Evolutionary conservation across 37 sponge, comb jelly and placozoan species (phyloP).

Genomic region (Spongilla lacustris): DNA sequence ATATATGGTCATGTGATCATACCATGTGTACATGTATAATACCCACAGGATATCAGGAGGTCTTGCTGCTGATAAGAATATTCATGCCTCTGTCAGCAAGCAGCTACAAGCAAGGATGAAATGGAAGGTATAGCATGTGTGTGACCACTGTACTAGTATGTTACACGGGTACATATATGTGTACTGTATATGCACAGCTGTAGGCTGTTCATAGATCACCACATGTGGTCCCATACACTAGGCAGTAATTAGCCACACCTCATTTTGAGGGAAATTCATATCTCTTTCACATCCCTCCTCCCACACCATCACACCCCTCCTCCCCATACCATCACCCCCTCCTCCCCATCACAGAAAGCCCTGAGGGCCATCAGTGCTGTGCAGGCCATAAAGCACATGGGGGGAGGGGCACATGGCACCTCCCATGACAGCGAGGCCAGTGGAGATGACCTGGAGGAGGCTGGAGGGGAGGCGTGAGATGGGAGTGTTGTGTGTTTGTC

Average conservation of each 20-base stretch:
- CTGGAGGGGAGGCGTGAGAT: background rate
- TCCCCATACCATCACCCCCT: background rate
- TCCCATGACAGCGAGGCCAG: background rate
- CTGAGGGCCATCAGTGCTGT: background rate
- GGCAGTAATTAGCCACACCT: no score
- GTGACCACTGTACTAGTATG: background rate
- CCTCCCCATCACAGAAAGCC: background rate
- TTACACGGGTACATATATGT: background rate
- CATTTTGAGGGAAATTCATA: no score
- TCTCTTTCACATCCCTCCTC: no score
- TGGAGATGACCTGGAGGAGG: background rate
- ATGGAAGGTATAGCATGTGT: slow-evolving; percentile 87
- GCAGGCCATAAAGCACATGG: background rate
- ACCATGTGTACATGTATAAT: background rate
- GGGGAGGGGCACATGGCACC: background rate
- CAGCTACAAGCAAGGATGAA: slow-evolving; percentile 81
- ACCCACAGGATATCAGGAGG: slow-evolving; percentile 89
- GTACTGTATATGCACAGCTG: background rate
- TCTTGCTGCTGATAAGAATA: slow-evolving; percentile 68
- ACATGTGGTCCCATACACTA: no score
- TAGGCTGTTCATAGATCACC: no score
- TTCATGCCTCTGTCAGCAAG: slow-evolving; percentile 78
- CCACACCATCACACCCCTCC: no score
- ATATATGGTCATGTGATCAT: no score
- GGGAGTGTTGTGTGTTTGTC: background rate